Conservation (phyloP, 2,113 vertebrate genomes). For the Panthera leo region DNA sequence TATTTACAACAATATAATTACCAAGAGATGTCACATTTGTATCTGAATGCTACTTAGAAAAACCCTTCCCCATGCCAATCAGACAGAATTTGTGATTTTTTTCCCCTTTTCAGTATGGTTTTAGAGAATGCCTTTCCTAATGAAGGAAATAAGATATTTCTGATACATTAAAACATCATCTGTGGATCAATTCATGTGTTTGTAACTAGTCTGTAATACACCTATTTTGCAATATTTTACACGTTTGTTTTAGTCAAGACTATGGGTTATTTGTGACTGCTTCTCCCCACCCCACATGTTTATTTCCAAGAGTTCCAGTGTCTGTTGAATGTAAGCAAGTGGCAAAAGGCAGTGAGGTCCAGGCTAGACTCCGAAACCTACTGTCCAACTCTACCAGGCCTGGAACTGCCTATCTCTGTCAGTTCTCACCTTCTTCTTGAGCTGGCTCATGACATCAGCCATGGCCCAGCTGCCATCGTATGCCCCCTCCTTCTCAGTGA, state of each 20-base stretch:
- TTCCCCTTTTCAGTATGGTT: too few species aligned
- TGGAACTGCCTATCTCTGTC: not conserved
- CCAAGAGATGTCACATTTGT: not conserved
- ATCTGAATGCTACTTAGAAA: not conserved
- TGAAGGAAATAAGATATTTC: not conserved
- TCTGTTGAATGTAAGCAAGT: not conserved
- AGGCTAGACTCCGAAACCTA: not conserved
- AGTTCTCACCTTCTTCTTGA: conserved; percentile 91
- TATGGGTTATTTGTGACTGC: not conserved
- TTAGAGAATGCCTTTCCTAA: not conserved
- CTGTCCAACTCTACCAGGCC: not conserved
- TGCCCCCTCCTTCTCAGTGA: conserved; percentile 88
- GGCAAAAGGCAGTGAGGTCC: not conserved
- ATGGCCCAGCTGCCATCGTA: conserved; percentile 88
- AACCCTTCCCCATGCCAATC: not conserved
- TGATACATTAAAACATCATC: not conserved
- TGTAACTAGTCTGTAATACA: not conserved
- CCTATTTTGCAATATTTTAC: not conserved
- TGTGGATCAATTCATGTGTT: not conserved
- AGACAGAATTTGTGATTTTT: not conserved
- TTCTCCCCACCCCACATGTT: not conserved
- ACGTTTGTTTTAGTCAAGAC: not conserved
- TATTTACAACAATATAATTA: not conserved
- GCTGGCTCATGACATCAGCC: conserved; percentile 91
- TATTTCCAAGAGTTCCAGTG: not conserved